These are phyloP conservation scores for Thalassophryne amazonica DNA, from an alignment of 2,797 vertebrate species.

Conservation along the genomic window DNA sequence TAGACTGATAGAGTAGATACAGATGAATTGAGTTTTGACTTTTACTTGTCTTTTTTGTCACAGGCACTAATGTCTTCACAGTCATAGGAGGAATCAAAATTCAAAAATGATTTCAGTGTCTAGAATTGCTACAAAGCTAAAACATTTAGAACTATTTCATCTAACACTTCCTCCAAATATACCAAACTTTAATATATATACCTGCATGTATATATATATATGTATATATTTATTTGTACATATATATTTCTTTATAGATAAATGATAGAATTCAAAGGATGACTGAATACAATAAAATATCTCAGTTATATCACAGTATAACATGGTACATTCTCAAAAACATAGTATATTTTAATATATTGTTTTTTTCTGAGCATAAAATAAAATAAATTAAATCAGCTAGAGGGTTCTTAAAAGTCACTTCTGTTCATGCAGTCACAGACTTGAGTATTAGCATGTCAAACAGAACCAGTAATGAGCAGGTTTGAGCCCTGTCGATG, in stretches of 20 bases:
- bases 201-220: constrained; percentile 77
- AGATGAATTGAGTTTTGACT: constrained; percentile 79
- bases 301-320: constrained; percentile 85
- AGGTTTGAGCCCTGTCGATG: constrained; percentile 73
- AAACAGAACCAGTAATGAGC: constrained; percentile 68
- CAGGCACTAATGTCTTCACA: constrained; percentile 90
- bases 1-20: constrained; percentile 77
- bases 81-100: constrained; percentile 86
- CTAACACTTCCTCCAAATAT: constrained; percentile 86
- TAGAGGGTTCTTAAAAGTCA: constrained; percentile 77
- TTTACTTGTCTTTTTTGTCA: constrained; percentile 84
- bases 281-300: constrained; percentile 84
- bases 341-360: constrained; percentile 83
- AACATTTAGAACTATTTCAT: constrained; percentile 87
- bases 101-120: constrained; percentile 83
- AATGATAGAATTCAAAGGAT: constrained; percentile 80
- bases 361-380: constrained; percentile 74
- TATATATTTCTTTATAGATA: constrained; percentile 83
- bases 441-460: constrained; percentile 82
- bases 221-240: constrained; percentile 81
- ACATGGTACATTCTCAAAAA: constrained; percentile 87
- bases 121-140: constrained; percentile 86
- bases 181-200: constrained; percentile 83
- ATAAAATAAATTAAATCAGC: constrained; percentile 70
- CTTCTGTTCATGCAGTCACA: constrained; percentile 86